These are phyloP conservation scores for Calcarius lapponicus DNA, from an alignment of 2,797 vertebrate genomes.

Conservation along the genomic window DNA sequence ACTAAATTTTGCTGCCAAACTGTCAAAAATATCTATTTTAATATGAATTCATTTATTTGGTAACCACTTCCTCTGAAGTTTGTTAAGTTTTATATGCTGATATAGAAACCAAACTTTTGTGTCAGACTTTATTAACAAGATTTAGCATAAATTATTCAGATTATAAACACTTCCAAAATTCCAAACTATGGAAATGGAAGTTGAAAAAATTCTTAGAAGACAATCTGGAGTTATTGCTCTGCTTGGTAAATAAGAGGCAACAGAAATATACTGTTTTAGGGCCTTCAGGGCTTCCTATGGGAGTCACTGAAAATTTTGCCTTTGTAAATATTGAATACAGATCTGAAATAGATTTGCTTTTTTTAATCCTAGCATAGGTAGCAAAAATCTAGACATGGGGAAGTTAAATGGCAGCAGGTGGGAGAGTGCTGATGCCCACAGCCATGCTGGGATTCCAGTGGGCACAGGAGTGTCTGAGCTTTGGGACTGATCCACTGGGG, in stretches of 20 bases:
- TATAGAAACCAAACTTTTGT: not conserved
- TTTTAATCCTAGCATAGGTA: not conserved
- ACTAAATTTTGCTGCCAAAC: constrained; percentile 8
- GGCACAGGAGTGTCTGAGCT: constrained; percentile 33
- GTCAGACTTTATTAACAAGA: not conserved
- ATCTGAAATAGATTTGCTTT: not conserved
- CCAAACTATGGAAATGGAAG: not conserved
- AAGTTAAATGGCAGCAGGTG: not conserved
- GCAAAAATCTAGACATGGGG: not conserved
- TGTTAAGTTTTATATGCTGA: not conserved
- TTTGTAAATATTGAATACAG: not conserved
- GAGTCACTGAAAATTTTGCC: not conserved
- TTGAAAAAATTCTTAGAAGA: constrained; percentile 3
- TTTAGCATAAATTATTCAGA: not conserved
- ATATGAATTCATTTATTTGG: not conserved
- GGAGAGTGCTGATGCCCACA: not conserved
- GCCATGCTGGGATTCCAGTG: not conserved
- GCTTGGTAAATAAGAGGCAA: constrained; percentile 32
- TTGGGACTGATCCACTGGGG: not conserved
- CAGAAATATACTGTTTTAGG: not conserved
- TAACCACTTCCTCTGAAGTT: not conserved
- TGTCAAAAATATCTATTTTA: not conserved
- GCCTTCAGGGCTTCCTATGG: not conserved
- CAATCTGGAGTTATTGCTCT: constrained; percentile 49
- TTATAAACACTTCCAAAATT: not conserved